A percentile compares a stretch with the other conserved stretches of the same genome.
Evolutionary conservation across 2,888 invertebrate genomes (phyloP).

Genomic region (Sepioteuthis lessoniana): DNA sequence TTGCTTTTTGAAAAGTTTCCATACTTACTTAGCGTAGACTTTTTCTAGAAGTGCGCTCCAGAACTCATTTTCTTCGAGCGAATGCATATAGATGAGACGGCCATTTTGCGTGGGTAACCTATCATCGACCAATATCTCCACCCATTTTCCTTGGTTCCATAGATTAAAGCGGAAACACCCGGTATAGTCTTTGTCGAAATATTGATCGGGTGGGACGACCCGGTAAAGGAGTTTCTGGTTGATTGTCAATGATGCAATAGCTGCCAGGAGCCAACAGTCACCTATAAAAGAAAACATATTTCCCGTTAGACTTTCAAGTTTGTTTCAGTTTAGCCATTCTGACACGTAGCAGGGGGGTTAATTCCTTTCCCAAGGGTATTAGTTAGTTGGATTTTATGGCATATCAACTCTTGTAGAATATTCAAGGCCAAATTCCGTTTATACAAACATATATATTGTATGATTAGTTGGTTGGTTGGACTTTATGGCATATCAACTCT

Average conservation of each 20-base stretch:
- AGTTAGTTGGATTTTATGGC: too few relatives aligned
- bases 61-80: slow-evolving; percentile 91
- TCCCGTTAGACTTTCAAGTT: too few relatives aligned
- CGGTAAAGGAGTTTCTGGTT: slow-evolving; percentile 91
- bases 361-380: too few relatives aligned
- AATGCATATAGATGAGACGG: slow-evolving; percentile 87
- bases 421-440: too few relatives aligned
- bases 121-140: slow-evolving; percentile 94
- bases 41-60: slow-evolving; percentile 97
- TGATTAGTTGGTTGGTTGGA: too few relatives aligned
- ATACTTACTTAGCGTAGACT: slow-evolving; percentile 88
- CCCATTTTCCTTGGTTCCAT: slow-evolving; percentile 91
- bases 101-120: slow-evolving; percentile 90
- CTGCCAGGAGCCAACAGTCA: slow-evolving; percentile 90
- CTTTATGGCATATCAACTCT: too few relatives aligned
- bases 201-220: slow-evolving; percentile 96
- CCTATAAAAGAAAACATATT: slow-evolving; percentile 77
- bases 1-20: neutral
- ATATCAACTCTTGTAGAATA: too few relatives aligned
- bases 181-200: slow-evolving; percentile 87
- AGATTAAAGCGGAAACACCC: slow-evolving; percentile 91
- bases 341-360: too few relatives aligned
- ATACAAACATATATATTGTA: too few relatives aligned
- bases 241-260: slow-evolving; percentile 94
- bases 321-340: too few relatives aligned